Evolutionary conservation across 2,888 invertebrate genomes (phyloP).

Genomic region (Cryptocephalus primarius): DNA sequence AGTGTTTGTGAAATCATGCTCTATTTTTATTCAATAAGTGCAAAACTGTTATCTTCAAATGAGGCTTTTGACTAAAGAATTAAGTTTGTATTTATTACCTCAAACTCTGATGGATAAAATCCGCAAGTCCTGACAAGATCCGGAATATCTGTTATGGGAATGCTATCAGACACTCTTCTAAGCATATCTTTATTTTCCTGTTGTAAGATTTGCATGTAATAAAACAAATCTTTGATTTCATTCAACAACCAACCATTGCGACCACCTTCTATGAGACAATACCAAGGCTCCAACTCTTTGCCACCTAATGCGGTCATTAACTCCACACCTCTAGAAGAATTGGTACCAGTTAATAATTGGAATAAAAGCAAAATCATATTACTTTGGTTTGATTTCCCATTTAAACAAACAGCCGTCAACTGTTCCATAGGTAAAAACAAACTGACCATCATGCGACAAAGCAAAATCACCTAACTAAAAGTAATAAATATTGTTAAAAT

Average conservation of each 20-base stretch:
- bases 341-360: neutral
- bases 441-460: constrained; percentile 39
- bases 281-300: constrained; percentile 53
- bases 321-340: constrained; percentile 33
- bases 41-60: neutral
- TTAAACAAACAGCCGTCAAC: constrained; percentile 43
- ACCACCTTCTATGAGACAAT: constrained; percentile 59
- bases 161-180: constrained; percentile 47
- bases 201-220: constrained; percentile 63
- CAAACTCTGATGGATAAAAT: constrained; percentile 63
- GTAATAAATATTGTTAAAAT: neutral
- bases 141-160: constrained; percentile 55
- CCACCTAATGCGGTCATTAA: constrained; percentile 43
- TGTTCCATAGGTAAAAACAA: constrained; percentile 45
- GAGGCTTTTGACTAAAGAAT: neutral
- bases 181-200: constrained; percentile 55
- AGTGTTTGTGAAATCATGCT: too few relatives aligned
- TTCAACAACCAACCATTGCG: constrained; percentile 57
- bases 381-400: constrained; percentile 48
- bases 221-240: constrained; percentile 65
- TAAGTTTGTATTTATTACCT: constrained; percentile 39
- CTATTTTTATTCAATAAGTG: too few relatives aligned
- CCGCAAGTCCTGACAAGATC: constrained; percentile 66
- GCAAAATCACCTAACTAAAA: constrained; percentile 33
- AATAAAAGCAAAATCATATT: constrained; percentile 9